Conservation (phyloP, 92 coral and sea anemone genomes). For the Porites lobata region DNA sequence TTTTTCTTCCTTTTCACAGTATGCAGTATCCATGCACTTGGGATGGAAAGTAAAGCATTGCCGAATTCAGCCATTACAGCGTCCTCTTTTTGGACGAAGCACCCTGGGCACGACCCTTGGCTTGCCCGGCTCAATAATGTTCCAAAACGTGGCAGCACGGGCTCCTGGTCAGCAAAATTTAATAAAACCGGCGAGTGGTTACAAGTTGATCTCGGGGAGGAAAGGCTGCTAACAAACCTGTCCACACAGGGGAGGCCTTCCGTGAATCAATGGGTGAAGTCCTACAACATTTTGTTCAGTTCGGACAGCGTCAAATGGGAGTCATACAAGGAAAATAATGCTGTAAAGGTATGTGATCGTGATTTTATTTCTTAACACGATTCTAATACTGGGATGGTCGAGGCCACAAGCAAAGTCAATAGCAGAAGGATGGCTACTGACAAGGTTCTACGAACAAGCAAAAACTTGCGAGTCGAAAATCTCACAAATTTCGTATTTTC, state of each 20-base stretch:
- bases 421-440: no score
- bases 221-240: background rate
- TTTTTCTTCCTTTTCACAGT: background rate
- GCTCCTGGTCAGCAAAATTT: background rate
- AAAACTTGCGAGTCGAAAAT: no score
- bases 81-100: background rate
- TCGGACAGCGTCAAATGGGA: background rate
- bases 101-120: background rate
- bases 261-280: background rate
- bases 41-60: conserved; percentile 14
- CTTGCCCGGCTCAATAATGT: conserved; percentile 2
- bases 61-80: background rate
- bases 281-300: background rate
- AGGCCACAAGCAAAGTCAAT: no score
- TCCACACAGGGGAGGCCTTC: conserved; percentile 23
- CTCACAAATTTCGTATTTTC: no score
- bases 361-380: no score
- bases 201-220: conserved; percentile 18
- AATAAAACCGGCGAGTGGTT: conserved; percentile 4
- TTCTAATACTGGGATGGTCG: no score
- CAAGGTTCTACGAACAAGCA: no score
- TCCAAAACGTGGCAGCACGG: background rate
- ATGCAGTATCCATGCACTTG: background rate
- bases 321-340: background rate
- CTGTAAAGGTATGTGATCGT: background rate